phyloP scores from a whole-genome alignment of 2,797 vertebrate genomes.

The Coracias cyanogaster region DNA sequence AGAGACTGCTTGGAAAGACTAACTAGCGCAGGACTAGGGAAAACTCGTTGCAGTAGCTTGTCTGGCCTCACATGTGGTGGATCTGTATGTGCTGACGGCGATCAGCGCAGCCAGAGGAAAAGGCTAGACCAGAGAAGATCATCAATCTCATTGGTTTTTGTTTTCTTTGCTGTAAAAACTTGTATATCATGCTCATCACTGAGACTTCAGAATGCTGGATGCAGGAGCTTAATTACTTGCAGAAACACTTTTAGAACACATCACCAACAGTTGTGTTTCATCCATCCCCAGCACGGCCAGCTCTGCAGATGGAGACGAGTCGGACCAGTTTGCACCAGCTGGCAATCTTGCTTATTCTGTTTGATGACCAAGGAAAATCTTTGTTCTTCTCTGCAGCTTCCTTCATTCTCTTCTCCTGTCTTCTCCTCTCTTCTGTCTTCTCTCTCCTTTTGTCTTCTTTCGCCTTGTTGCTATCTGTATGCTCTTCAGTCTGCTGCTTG shows the following conservation, averaged over 20 bases:
- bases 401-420: neutral
- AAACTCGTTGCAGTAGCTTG: neutral
- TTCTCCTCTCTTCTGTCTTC: neutral
- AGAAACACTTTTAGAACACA: neutral
- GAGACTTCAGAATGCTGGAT: neutral
- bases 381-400: neutral
- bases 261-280: neutral
- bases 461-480: neutral
- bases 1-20: neutral
- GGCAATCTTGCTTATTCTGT: neutral
- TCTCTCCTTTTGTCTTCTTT: neutral
- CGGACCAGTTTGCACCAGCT: neutral
- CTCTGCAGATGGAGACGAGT: neutral
- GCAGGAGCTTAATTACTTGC: neutral
- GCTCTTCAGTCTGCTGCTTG: neutral
- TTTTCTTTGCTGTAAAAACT: neutral
- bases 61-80: rapidly evolving
- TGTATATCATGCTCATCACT: neutral
- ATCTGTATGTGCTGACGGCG: neutral
- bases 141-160: neutral
- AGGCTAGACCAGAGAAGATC: neutral
- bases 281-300: neutral
- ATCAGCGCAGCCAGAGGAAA: neutral
- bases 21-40: neutral
- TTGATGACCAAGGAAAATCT: neutral